Evolutionary conservation across 2,113 vertebrate species (phyloP), one percentile per base, ranked within the genome.

Genomic region (Python bivittatus): DNA sequence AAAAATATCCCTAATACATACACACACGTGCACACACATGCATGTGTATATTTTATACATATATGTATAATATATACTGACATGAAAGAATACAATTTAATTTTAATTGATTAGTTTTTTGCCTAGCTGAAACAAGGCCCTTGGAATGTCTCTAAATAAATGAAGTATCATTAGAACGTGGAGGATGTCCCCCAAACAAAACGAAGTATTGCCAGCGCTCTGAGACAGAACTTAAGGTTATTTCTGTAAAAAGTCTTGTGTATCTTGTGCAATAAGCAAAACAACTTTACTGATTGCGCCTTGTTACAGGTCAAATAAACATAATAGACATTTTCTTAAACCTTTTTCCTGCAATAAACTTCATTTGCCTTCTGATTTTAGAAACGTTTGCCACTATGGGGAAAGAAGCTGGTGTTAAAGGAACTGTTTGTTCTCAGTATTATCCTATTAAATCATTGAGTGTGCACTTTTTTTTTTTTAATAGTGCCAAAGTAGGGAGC

Each of bases 201-300:
- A 83, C 38, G 25, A 25, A 29, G 4, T 57, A n/a, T 72, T 72
- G 85, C 38, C 3, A 57, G 7, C 27, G 57, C 20, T 33, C 17
- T 88, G n/a, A 87, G n/a, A 8, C 52, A 56, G 52, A 87, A 79
- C 52, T 5, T 89, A 2, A 91, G 42, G 92, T 48, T 17, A 93
- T 94, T 1, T 6, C 54, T 84, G 86, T 52, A 87, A 91, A 42
- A 88, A 95, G 93, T 90, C 1, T 38, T 90, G 64, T 88, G 10
- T 79, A 72, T 86, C 91, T 95, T 68, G 95, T 97, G 95, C 92
- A 95, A 95, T 92, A 95, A 1, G 60, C 89, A 86, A 91, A 92
- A 8, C 1, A 60, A 33, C 20, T 64, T 93, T 85, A 2, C 2
- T 91, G 92, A 61, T 93, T 89, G 88, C 84, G 91, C 93, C 88